Evolutionary conservation across 2,888 invertebrate species (phyloP), one percentile per base, ranked within the genome.

Genomic region (Hyppa rectilinea): DNA sequence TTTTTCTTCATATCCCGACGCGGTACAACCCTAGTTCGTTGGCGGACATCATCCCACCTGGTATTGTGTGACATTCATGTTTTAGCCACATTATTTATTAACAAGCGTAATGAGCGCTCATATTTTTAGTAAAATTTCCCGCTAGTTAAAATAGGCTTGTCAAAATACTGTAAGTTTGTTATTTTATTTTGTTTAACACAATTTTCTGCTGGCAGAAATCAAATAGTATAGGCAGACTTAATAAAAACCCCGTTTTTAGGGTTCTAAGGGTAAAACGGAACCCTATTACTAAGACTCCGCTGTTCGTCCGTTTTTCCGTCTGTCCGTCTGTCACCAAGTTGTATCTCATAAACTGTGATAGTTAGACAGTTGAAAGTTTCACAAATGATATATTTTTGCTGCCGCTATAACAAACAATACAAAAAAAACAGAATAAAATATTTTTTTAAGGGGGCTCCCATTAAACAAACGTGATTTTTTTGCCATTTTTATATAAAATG

Each of bases 41-140:
- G 70, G 71, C 31, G 66, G 69, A 71, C 71, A 73, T 82, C 84
- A 78, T 70, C 68, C 72, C 63, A 82, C 82, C 84, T 76, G 82
- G 71, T 55, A 65, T 78, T 73, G 65, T 84, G 58, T 84, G 82
- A 81, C 67, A 66, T 72, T 71, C 74, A 76, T 77, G 82, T 80
- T 70, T 82, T 84, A 82, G 75, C 76, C 36, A 64, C 59, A 75
- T 82, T 84, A 84, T 82, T 84, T 84, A 84, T 84, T 75, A 76
- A 68, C 63, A 38, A 36, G 74, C 67, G 69, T 84, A 84, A 84
- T 77, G 62, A 73, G 60, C 63, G 14, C 49, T 61, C 60, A 79
- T 81, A 74, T 84, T 77, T 82, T 81, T 72, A 70, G 36, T 66
- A 61, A 81, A 72, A 70, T 71, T 66, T 60, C 58, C 65, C 61